These are phyloP conservation scores for Penelope pileata DNA, from an alignment of 2,113 vertebrate species.

Conservation along the genomic window DNA sequence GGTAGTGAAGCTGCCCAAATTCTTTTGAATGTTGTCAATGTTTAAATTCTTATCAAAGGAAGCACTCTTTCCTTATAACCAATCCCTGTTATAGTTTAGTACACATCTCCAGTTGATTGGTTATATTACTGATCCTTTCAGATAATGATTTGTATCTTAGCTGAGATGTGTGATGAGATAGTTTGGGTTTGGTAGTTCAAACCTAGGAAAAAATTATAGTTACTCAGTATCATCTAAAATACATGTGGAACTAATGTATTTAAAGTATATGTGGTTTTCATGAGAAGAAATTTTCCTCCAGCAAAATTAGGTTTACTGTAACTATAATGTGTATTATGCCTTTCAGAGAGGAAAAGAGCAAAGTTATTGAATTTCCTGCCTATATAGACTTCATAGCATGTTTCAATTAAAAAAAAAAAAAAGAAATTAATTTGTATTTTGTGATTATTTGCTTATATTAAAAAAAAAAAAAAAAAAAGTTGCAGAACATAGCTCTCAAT, in stretches of 20 bases:
- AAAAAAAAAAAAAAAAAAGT: not conserved
- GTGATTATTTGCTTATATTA: not conserved
- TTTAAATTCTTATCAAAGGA: not conserved
- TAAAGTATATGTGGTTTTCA: not conserved
- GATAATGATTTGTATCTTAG: not conserved
- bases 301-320: not conserved
- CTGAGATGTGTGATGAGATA: not conserved
- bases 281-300: not conserved
- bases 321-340: not conserved
- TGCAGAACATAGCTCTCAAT: not conserved
- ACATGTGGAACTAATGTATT: not conserved
- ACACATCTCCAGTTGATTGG: not conserved
- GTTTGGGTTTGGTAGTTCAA: not conserved
- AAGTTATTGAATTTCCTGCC: not conserved
- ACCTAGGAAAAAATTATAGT: not conserved
- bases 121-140: not conserved
- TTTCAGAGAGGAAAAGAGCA: not conserved
- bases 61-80: not conserved
- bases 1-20: not conserved
- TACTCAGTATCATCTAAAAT: not conserved
- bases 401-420: not conserved
- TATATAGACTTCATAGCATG: not conserved
- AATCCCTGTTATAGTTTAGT: not conserved
- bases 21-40: not conserved
- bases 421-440: not conserved